Evolutionary conservation across 23 tunicate genomes (phyloP), one percentile per base, ranked within the genome.

Genomic region (Halocynthia aurantium): DNA sequence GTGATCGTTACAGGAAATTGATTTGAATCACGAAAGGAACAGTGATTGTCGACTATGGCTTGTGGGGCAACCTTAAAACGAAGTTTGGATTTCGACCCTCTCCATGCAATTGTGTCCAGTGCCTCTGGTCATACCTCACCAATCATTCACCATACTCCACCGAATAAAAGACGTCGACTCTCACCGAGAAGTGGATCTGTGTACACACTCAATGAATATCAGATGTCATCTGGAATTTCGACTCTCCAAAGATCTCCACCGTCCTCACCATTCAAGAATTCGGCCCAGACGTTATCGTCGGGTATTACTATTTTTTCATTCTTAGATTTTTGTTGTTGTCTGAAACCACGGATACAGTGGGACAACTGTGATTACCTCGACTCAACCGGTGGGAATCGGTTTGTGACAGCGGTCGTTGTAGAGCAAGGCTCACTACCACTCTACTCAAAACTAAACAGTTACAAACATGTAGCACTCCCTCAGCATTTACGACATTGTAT

Each of bases 1-100:
- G 44, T 0, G 4, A 31, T 31, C 44, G 44, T 31, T 31, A 31
- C 44, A 31, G 44, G 44, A 31, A 31, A 31, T 31, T 31, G 44
- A 31, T 31, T 31, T 31, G 44, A 31, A 31, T 31, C 44, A 31
- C 44, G 44, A 31, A 31, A 31, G 4, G 1, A 31, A 31, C 2
- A 31, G 44, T 31, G 44, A 31, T 31, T 31, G 44, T 31, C 44
- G 44, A 31, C 44, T 31, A 85, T 85, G 90, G 90, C 90, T 52
- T 85, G 90, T 72, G 90, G 90, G 19, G 80, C 83, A 44, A 83
- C 90, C 18, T 73, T 85, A 6, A 85, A 85, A 80, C 57, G 90
- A 72, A 80, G 80, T 50, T 80, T 85, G 63, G 84, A 85, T 51
- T 85, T 85, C 72, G 90, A 85, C 55, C 90, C 84, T 22, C 52